Evolutionary conservation across 1,140 invertebrate genomes (phyloP), one percentile per base, ranked within the genome.

Genomic region (Drosophila punjabiensis): DNA sequence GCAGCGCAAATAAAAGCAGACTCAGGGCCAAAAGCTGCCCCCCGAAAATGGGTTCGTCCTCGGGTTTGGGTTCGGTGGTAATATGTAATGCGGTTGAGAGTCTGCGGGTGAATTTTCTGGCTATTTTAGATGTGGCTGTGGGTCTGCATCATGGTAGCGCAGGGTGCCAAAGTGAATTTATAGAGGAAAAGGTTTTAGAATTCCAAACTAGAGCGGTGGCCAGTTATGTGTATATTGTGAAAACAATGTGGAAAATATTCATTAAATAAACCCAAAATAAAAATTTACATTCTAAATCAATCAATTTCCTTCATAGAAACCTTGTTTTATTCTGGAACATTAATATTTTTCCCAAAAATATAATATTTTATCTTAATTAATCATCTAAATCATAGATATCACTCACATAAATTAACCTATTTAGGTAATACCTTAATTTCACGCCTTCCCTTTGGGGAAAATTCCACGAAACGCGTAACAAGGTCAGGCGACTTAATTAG

Each of bases 11-110:
- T 79, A 76, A 60, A 61, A 45, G 66, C 58, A 53, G 55, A 48
- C 48, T 30, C 48, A 50, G 47, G 24, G 37, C 32, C 60, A 33
- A 13, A 13, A 45, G 41, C 37, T 35, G 24, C 37, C 55, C 41
- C 24, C 59, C 35, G 20, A 81, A 81, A 71, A 53, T 3, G 50
- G 20, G 47, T 48, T 48, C 3, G 47, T 13, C 13, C 24, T 24
- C 18, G 33, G 33, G 10, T 55, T 55, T 59, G 16, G 45, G 24
- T 24, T 24, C 24, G 24, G 24, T 1, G 24, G 53, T 79, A 79
- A 79, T 63, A 68, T 89, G 73, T 69, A 68, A 60, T 81, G 81
- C 20, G 81, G 68, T 84, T 58, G 16, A 2, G 18, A 18, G 59
- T 73, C 37, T 73, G 70, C 37, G 70, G 55, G 45, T 50, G 67